Base-by-base conservation (phyloP, 2,888 invertebrate genomes). In the Amphipyra tragopoginis region DNA sequence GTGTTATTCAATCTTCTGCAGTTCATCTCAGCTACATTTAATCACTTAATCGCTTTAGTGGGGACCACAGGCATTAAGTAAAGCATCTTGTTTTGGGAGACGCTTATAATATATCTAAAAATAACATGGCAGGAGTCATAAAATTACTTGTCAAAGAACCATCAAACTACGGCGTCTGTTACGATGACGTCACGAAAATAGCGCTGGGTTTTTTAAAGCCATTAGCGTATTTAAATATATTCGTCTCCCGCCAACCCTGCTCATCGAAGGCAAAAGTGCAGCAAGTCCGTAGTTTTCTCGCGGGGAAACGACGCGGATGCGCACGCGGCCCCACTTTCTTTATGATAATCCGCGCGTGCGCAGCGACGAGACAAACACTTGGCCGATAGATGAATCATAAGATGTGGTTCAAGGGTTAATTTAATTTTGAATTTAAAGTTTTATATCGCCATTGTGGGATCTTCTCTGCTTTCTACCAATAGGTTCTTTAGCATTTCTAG, bases 261-360 rank as follows among this genome's bases (percentile, higher is more conserved):
- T 45, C 45, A 45, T 71, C 42, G 68, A 81, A 79, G 79, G 77
- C 76, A 83, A 81, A 76, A 83, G 84, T 81, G 79, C 75, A 73
- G 62, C 59, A 54, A 54, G 55, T 65, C 42, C 15, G 47, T 58
- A 26, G 71, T 76, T 80, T 79, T 79, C 81, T 74, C 62, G 66
- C 51, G 47, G 67, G 64, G 52, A 69, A 72, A 63, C 62, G 54
- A 56, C 48, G 55, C 72, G 72, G 72, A 66, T 72, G 76, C 68
- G 71, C 73, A 58, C 65, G 34, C 65, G 81, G 78, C 79, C 85
- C 81, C 82, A 87, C 91, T 92, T 92, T 91, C 91, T 89, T 86
- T 90, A 90, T 89, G 89, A 81, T 88, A 90, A 90, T 89, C 53
- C 11, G 40, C 50, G 49, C 65, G 55, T 62, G 55, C 48, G 34